phyloP scores from a whole-genome alignment of 37 sponge, comb jelly and placozoan species.

The Dysidea cf. avara region DNA sequence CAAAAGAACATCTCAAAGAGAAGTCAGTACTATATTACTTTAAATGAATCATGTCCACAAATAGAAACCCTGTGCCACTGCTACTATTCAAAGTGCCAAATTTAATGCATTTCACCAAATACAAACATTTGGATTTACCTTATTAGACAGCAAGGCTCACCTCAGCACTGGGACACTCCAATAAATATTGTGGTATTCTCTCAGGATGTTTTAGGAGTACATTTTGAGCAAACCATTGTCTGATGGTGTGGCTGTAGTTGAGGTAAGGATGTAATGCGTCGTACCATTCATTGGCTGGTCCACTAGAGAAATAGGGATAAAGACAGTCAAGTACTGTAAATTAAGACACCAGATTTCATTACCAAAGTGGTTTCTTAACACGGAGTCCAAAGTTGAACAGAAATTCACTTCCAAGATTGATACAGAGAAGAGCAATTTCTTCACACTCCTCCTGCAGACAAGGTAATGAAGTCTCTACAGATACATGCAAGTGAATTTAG shows the following conservation, averaged over 20 bases:
- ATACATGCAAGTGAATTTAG: too few relatives aligned
- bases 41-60: too few relatives aligned
- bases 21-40: too few relatives aligned
- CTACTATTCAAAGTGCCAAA: too few relatives aligned
- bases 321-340: too few relatives aligned
- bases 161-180: constrained; percentile 95
- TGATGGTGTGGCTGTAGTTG: constrained; percentile 43
- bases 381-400: constrained; percentile 85
- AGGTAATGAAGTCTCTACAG: too few relatives aligned
- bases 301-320: constrained; percentile 35
- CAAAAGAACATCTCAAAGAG: too few relatives aligned
- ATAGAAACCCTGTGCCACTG: too few relatives aligned
- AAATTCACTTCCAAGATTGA: constrained; percentile 76
- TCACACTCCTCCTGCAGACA: constrained; percentile 48
- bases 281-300: constrained; percentile 89
- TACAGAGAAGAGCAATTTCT: constrained; percentile 64
- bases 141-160: constrained; percentile 38
- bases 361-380: constrained; percentile 82
- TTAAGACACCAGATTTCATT: too few relatives aligned
- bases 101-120: too few relatives aligned
- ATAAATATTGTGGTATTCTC: constrained; percentile 85
- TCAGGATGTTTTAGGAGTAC: constrained; percentile 73
- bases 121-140: neutral
- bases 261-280: constrained; percentile 76
- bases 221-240: constrained; percentile 89